Percentiles rank a stretch among this genome's conserved stretches.
Conservation (phyloP, 2,797 vertebrate genomes). For the Lithobates pipiens region DNA sequence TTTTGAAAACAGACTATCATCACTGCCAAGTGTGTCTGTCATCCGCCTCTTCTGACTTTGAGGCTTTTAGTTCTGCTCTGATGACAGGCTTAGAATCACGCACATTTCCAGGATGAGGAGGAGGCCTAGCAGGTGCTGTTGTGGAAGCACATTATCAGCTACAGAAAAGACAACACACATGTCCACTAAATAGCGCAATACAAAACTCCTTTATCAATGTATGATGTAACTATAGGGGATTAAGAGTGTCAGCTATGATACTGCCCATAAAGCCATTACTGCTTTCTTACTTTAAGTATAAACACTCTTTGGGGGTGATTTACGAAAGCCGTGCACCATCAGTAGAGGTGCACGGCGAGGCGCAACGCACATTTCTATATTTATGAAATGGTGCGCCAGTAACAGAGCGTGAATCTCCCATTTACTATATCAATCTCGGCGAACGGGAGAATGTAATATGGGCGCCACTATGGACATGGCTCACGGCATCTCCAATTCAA, state of each 20-base stretch:
- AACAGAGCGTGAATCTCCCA: too few relatives aligned
- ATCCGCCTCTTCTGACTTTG: slow-evolving; percentile 44
- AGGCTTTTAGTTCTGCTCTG: slow-evolving; percentile 53
- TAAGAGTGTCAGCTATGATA: not conserved
- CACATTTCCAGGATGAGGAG: slow-evolving; percentile 13
- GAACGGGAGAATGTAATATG: too few relatives aligned
- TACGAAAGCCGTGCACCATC: too few relatives aligned
- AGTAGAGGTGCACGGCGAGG: too few relatives aligned
- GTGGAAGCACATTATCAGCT: slow-evolving; percentile 20
- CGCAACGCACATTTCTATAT: too few relatives aligned
- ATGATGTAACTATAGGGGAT: not conserved
- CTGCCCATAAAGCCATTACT: not conserved
- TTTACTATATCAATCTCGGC: too few relatives aligned
- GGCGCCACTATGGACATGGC: too few relatives aligned
- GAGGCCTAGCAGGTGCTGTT: slow-evolving; percentile 26
- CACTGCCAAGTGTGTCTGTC: slow-evolving; percentile 37
- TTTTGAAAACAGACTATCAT: slow-evolving; percentile 44
- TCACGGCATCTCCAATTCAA: too few relatives aligned
- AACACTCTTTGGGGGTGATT: not conserved
- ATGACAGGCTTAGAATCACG: slow-evolving; percentile 39
- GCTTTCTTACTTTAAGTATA: not conserved
- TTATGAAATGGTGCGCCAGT: too few relatives aligned
- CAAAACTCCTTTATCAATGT: not conserved
- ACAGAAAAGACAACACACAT: slow-evolving; percentile 26
- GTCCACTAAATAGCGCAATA: slow-evolving; percentile 9